Evolutionary conservation across 2,113 vertebrate species (phyloP), one percentile per base, ranked within the genome.

Genomic region (Myodes glareolus): DNA sequence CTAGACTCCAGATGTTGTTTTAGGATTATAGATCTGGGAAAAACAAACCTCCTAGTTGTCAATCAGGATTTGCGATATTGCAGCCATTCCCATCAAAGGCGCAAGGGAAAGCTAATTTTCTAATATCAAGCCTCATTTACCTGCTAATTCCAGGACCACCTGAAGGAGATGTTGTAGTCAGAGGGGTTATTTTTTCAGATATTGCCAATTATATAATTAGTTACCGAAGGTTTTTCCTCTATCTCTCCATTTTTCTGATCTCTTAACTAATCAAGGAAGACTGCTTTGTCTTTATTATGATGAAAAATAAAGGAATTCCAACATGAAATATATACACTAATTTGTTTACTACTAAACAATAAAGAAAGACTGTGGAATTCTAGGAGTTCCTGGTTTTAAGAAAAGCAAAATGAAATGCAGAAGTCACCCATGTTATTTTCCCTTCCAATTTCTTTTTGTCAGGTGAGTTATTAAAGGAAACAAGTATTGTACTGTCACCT

Each of bases 11-110:
- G 76, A 87, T 94, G 27, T 89, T 92, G 11, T 92, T 92, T 92
- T 82, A 93, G 72, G 68, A 94, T 96, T 92, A 87, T 21, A 76
- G 72, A 76, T 65, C 31, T 77, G 77, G 61, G 93, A 65, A 94
- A 96, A 97, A 21, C 84, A 94, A 92, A 25, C 29, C 42, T 87
- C 78, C 10, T 45, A 19, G 14, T 39, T 94, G 84, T 91, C 97
- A 94, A 21, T 72, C 88, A 97, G 52, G 45, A 92, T 90, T 45
- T 36, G 39, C n/a, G 81, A 76, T 94, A 91, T 58, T 23, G 14
- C 25, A 80, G 33, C 10, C 58, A 77, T 33, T 86, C 13, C 77
- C 29, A 67, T 87, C 27, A 80, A 31, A 86, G 42, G n/a, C n/a
- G 13, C 12, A 1, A 52, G 55, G 16, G 27, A n/a, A 75, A 91